A percentile compares a stretch with the other conserved stretches of the same genome.
These are phyloP conservation scores for Planococcus citri DNA, from an alignment of 1,140 invertebrate species.

Conservation along the genomic window DNA sequence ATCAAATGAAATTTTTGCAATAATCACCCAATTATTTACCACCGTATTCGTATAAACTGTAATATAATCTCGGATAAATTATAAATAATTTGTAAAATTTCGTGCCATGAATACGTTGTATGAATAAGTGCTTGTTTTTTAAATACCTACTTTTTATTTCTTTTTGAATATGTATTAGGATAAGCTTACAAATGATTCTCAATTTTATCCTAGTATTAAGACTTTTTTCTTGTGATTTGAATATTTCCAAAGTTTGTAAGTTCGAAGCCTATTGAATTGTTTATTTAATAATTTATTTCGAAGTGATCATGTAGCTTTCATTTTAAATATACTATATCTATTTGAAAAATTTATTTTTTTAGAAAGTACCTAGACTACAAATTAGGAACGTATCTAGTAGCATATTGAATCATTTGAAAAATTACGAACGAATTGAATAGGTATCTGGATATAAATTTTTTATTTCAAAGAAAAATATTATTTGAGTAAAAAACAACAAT, in stretches of 20 bases:
- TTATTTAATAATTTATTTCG: not conserved
- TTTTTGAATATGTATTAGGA: not conserved
- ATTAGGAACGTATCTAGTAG: no score
- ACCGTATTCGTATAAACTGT: no score
- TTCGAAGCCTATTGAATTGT: not conserved
- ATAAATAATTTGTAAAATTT: not conserved
- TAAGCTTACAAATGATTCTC: not conserved
- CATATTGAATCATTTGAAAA: no score
- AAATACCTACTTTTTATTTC: not conserved
- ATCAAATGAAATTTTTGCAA: no score
- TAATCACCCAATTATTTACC: no score
- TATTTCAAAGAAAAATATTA: no score
- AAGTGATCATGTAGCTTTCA: constrained; percentile 1
- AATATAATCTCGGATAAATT: no score
- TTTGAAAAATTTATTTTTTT: no score
- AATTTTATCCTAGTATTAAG: not conserved
- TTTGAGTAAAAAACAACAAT: no score
- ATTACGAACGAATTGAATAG: no score
- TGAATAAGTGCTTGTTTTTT: not conserved
- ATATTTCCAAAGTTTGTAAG: not conserved
- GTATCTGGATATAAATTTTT: no score
- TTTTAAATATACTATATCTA: not conserved
- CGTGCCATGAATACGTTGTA: not conserved
- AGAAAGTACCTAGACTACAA: no score
- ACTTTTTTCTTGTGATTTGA: not conserved